These are phyloP conservation scores for Chrysotoxum bicinctum DNA, from an alignment of 2,888 invertebrate species.

Conservation along the genomic window DNA sequence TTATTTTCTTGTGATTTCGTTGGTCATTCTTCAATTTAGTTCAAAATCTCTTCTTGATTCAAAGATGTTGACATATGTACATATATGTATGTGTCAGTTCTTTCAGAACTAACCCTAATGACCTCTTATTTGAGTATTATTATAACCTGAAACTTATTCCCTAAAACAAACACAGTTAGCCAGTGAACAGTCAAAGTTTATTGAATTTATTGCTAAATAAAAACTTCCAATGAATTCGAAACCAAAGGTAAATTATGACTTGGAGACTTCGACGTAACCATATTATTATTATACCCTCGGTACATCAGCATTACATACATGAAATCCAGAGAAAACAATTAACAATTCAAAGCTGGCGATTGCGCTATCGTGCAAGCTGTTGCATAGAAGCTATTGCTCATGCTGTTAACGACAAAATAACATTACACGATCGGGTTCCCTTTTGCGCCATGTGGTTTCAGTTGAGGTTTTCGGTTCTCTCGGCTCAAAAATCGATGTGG, in stretches of 20 bases:
- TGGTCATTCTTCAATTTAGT: too few species aligned
- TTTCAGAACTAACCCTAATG: too few species aligned
- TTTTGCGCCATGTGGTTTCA: constrained; percentile 14
- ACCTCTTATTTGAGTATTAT: background rate
- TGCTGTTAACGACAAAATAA: constrained; percentile 43
- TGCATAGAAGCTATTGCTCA: constrained; percentile 50
- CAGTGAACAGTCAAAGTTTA: background rate
- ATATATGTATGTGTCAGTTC: too few species aligned
- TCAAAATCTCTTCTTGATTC: too few species aligned
- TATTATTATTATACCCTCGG: background rate
- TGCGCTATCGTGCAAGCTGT: constrained; percentile 49
- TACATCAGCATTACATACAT: background rate
- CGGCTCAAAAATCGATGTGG: constrained; percentile 4
- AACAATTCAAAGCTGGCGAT: constrained; percentile 58
- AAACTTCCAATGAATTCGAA: constrained; percentile 19
- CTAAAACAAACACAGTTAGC: background rate
- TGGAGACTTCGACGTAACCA: constrained; percentile 24
- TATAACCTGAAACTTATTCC: background rate
- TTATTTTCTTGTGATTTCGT: too few species aligned
- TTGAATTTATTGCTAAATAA: constrained; percentile 1
- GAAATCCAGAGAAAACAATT: constrained; percentile 57
- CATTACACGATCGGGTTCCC: constrained; percentile 38
- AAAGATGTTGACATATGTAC: too few species aligned
- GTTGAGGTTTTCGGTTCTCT: constrained; percentile 12
- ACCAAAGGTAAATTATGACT: background rate